Evolutionary conservation across 2,888 invertebrate genomes (phyloP).

Genomic region (Leptinotarsa haldemani): DNA sequence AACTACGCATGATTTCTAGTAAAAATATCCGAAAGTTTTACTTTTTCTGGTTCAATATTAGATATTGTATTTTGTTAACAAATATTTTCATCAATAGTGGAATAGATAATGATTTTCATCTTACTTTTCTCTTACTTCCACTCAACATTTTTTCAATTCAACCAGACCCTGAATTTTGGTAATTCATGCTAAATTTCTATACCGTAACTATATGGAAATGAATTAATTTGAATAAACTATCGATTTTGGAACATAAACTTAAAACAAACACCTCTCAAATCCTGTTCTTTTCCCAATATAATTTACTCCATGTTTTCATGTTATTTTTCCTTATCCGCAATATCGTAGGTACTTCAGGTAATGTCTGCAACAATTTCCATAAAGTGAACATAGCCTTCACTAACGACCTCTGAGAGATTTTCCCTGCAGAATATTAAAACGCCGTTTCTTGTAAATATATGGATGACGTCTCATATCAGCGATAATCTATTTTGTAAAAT

Average conservation of each 20-base stretch:
- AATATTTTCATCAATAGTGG: no score
- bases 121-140: no score
- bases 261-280: neutral
- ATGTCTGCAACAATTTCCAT: conserved; percentile 17
- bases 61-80: no score
- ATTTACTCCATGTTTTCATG: neutral
- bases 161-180: no score
- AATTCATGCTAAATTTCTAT: no score
- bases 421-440: conserved; percentile 24
- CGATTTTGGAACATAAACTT: neutral
- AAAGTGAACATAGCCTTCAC: neutral
- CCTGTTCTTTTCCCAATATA: neutral
- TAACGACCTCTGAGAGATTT: conserved; percentile 17
- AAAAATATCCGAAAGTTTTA: no score
- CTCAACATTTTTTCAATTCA: no score
- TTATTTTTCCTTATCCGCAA: neutral
- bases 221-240: neutral
- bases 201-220: no score
- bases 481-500: conserved; percentile 27
- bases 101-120: no score
- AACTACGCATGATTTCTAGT: no score
- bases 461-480: conserved; percentile 25
- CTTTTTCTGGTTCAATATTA: no score
- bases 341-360: neutral
- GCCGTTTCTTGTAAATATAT: conserved; percentile 29